These are phyloP conservation scores for Erinaceus europaeus DNA, from an alignment of 2,113 vertebrate species.

Conservation along the genomic window DNA sequence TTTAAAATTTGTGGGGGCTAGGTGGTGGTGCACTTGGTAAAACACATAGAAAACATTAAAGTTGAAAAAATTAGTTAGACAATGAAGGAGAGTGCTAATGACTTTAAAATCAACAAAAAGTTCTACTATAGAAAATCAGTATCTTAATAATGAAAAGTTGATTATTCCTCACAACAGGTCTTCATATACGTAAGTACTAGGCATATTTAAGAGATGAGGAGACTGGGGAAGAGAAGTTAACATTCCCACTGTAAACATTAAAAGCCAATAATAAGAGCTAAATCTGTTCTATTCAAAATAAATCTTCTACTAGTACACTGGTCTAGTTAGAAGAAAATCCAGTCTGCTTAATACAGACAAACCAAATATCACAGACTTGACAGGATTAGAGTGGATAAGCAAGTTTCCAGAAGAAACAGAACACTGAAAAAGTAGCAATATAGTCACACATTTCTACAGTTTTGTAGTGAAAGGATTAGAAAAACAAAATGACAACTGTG, in stretches of 20 bases:
- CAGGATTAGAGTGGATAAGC: background rate
- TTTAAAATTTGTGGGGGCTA: conserved; percentile 5
- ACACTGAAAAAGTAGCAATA: background rate
- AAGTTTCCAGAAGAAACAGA: background rate
- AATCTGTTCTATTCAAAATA: conserved; percentile 11
- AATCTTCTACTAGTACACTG: background rate
- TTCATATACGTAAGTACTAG: background rate
- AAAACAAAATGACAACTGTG: background rate
- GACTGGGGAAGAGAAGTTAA: background rate
- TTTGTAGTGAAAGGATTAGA: background rate
- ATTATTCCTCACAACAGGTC: background rate
- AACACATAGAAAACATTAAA: background rate
- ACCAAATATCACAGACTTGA: background rate
- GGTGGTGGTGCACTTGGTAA: background rate
- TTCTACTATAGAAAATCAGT: background rate
- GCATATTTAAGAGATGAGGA: background rate
- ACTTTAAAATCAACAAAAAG: background rate
- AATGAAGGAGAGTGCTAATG: background rate
- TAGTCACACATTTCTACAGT: background rate
- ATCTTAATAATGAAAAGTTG: background rate
- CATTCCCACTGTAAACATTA: background rate
- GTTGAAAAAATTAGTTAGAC: background rate
- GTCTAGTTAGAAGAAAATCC: background rate
- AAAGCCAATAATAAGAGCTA: background rate
- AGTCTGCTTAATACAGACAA: background rate